These are phyloP conservation scores for Choristoneura rosaceana DNA, from an alignment of 2,888 invertebrate species.

Conservation along the genomic window DNA sequence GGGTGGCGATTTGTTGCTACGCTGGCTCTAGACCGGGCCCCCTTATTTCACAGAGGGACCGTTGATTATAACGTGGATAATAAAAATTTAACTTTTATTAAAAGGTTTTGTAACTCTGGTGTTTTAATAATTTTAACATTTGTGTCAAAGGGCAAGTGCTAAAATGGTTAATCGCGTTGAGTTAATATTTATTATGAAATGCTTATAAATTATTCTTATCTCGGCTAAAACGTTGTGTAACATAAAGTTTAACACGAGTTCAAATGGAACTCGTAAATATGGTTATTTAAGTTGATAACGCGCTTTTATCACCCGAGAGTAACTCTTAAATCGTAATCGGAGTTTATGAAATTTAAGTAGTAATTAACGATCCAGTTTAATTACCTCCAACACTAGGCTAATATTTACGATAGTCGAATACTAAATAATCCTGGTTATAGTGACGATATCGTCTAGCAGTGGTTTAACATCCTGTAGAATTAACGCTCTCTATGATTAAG, in stretches of 20 bases:
- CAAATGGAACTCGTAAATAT: constrained; percentile 7
- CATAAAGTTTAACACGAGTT: not conserved
- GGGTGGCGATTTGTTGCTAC: constrained; percentile 67
- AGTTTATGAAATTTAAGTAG: constrained; percentile 18
- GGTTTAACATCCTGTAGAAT: not conserved
- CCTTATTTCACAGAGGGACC: constrained; percentile 59
- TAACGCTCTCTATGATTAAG: not conserved
- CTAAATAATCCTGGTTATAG: not conserved
- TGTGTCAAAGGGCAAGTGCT: not conserved
- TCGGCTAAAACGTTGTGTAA: not conserved
- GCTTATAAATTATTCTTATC: not conserved
- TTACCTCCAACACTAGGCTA: not conserved
- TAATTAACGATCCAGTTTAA: constrained; percentile 24
- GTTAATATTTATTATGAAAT: not conserved
- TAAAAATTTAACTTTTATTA: constrained; percentile 51
- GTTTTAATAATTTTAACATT: not conserved
- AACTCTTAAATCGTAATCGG: constrained; percentile 29
- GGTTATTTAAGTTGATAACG: constrained; percentile 29
- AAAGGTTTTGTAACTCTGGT: not conserved
- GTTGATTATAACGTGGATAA: constrained; percentile 70
- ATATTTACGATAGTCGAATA: not conserved
- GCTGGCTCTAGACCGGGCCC: constrained; percentile 59
- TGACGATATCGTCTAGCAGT: not conserved
- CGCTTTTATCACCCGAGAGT: constrained; percentile 24
- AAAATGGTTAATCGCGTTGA: not conserved